Conservation (phyloP, 2,888 invertebrate genomes). For the Rotaria socialis region DNA sequence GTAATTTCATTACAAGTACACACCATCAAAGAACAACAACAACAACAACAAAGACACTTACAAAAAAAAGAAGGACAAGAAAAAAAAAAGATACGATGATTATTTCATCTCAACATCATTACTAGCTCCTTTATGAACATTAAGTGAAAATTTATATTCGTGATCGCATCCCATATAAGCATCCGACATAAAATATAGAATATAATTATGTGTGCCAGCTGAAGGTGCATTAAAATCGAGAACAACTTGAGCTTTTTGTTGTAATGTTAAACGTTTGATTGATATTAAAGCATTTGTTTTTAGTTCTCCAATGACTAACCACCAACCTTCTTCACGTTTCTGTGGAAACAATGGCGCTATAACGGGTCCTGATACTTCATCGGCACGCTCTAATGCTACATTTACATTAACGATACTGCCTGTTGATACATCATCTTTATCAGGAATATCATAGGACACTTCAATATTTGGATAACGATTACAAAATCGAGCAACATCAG, state of each 20-base stretch:
- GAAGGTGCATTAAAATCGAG: conserved; percentile 90
- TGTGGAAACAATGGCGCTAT: conserved; percentile 93
- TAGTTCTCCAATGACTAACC: conserved; percentile 97
- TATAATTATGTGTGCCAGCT: conserved; percentile 75
- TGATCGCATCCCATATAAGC: conserved; percentile 98
- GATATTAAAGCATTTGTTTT: conserved; percentile 86
- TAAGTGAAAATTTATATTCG: conserved; percentile 78
- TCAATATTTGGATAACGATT: conserved; percentile 98
- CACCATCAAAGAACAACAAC: too few relatives aligned
- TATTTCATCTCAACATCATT: conserved; percentile 6
- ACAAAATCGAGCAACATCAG: conserved; percentile 95
- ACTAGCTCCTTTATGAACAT: conserved; percentile 51
- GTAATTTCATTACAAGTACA: conserved; percentile 16
- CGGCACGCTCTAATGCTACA: conserved; percentile 88
- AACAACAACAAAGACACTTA: background rate
- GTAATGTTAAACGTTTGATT: conserved; percentile 89
- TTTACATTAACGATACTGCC: conserved; percentile 75
- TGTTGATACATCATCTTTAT: conserved; percentile 38
- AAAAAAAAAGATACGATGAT: background rate
- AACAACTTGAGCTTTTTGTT: conserved; percentile 79
- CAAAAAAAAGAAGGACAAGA: background rate
- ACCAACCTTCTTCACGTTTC: conserved; percentile 69
- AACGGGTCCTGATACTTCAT: conserved; percentile 90
- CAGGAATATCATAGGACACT: conserved; percentile 80
- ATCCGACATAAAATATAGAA: conserved; percentile 97